phyloP scores from a whole-genome alignment of 1,140 invertebrate genomes.

The Lepidurus packardi region DNA sequence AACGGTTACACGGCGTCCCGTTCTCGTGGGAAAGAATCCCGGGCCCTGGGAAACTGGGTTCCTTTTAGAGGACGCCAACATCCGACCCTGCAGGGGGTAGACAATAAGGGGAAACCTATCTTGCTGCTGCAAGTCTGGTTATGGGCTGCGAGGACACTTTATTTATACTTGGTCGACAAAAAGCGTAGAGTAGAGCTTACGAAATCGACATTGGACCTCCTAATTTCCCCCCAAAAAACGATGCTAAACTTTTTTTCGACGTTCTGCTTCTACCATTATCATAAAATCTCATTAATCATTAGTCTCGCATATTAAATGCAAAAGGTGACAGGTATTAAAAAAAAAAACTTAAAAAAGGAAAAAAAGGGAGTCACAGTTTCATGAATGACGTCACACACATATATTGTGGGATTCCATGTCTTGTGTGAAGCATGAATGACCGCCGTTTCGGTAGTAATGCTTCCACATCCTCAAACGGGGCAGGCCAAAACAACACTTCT shows the following conservation, averaged over 20 bases:
- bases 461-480: slow-evolving; percentile 15
- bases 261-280: not conserved
- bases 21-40: slow-evolving; percentile 18
- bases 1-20: slow-evolving; percentile 1
- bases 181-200: too few relatives aligned
- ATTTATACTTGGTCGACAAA: not conserved
- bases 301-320: not conserved
- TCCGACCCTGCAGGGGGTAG: slow-evolving; percentile 16
- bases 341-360: too few relatives aligned
- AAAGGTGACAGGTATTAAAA: too few relatives aligned
- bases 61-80: slow-evolving; percentile 17
- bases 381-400: not conserved
- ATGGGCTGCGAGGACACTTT: slow-evolving; percentile 2
- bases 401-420: not conserved
- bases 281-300: not conserved
- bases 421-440: not conserved
- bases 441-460: not conserved
- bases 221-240: not conserved
- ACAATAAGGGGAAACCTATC: not conserved
- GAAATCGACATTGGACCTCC: not conserved
- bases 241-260: not conserved
- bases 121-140: not conserved
- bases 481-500: not conserved
- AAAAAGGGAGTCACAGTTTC: not conserved
- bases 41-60: slow-evolving; percentile 17